Base-by-base conservation (phyloP, 2,797 vertebrate genomes). In the Cyclura pinguis region DNA sequence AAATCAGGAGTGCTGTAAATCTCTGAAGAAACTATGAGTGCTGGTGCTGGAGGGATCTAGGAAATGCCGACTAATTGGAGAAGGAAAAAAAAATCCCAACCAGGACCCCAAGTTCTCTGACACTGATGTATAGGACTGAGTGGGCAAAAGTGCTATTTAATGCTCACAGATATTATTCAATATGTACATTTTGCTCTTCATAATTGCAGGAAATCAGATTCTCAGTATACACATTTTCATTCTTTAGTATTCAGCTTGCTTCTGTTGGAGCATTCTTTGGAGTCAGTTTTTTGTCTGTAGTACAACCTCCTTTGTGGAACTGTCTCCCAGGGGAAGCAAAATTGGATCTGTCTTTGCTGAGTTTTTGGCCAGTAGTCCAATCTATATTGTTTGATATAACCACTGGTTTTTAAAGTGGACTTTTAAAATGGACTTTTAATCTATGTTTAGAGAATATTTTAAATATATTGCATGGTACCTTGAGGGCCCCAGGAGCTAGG, bases 1-100 rank as follows among this genome's bases (percentile, higher is more conserved):
- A 92, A 69, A 94, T 76, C 50, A 73, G 1, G 1, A 92, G 59
- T 77, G 18, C 88, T 94, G 27, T 83, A 90, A 87, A 90, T 83
- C 52, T 86, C 32, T 55, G n/a, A 67, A 91, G 92, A 55, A 89
- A 92, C 13, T 90, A 42, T n/a, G 50, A 77, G 59, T 80, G 52
- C 76, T 90, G 35, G n/a, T 42, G 77, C 85, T 91, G 32, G 42
- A 91, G 57, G 80, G 80, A 50, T 24, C 69, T 91, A 84, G 87
- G 90, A 95, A 95, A 92, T 92, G 80, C 82, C 18, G 0, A 35
- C 87, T 74, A 42, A 59, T 12, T 64, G 38, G 32, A 24, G 42
- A 42, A 59, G n/a, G 38, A 5, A 29, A 38, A 80, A 52, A 35
- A 72, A 8, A 47, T 35, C 14, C 42, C 64, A 6, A 6, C 55